Percentiles rank a stretch among this genome's conserved stretches.
Evolutionary conservation across 2,113 vertebrate species (phyloP).

Genomic region (Mola mola): DNA sequence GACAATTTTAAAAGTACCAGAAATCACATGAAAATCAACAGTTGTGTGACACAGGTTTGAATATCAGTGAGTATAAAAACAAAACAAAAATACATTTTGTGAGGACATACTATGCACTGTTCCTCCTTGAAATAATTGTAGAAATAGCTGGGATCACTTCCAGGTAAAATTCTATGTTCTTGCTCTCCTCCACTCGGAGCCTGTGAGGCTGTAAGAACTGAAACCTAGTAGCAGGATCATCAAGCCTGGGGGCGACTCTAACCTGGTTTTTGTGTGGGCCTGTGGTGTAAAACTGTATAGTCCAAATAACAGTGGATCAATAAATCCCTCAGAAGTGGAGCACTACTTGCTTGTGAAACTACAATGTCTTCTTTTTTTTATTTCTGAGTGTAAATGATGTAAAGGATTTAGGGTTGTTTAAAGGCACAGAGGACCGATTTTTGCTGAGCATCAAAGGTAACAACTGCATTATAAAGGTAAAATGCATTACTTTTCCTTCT

Average conservation of each 20-base stretch:
- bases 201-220: constrained; percentile 21
- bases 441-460: too few relatives aligned
- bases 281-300: background rate
- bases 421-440: too few relatives aligned
- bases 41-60: background rate
- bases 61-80: background rate
- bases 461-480: too few relatives aligned
- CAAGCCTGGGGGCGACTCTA: constrained; percentile 12
- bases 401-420: too few relatives aligned
- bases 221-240: constrained; percentile 16
- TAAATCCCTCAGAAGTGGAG: too few relatives aligned
- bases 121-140: constrained; percentile 8
- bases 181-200: constrained; percentile 11
- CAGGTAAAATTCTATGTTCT: constrained; percentile 1
- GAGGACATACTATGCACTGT: background rate
- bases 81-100: background rate
- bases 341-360: too few relatives aligned
- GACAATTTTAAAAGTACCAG: too few relatives aligned
- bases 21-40: background rate
- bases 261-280: constrained; percentile 16
- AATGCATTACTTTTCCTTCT: too few relatives aligned
- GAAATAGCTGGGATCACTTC: constrained; percentile 4
- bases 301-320: too few relatives aligned
- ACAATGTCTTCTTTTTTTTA: too few relatives aligned
- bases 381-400: too few relatives aligned